A percentile compares a stretch with the other conserved stretches of the same genome.
phyloP scores from a whole-genome alignment of 2,113 vertebrate genomes.

The Rhagologus leucostigma region DNA sequence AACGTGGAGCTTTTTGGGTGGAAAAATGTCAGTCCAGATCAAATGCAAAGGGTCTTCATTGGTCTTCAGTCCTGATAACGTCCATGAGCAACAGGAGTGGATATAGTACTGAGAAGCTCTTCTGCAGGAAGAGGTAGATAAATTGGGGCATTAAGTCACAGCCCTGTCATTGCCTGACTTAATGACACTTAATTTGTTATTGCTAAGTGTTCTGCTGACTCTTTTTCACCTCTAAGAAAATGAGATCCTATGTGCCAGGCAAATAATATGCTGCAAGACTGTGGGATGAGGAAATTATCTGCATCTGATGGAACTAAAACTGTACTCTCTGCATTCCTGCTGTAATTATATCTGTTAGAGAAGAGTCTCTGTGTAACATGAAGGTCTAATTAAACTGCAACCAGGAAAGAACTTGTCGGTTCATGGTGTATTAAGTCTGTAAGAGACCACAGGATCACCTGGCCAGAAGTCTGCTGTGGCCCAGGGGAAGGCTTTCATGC shows the following conservation, averaged over 20 bases:
- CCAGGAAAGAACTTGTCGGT: background rate
- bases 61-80: background rate
- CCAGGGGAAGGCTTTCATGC: background rate
- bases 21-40: background rate
- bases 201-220: background rate
- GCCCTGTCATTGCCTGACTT: background rate
- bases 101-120: background rate
- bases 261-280: background rate
- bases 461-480: background rate
- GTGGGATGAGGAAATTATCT: background rate
- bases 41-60: background rate
- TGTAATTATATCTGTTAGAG: conserved; percentile 20
- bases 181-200: conserved; percentile 16
- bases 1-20: background rate
- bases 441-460: background rate
- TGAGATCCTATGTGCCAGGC: background rate
- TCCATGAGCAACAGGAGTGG: accelerated
- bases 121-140: background rate
- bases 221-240: background rate
- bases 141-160: background rate
- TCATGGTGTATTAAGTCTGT: background rate
- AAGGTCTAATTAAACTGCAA: background rate
- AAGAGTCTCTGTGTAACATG: background rate
- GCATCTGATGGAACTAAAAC: background rate
- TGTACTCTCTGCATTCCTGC: conserved; percentile 8